Evolutionary conservation across 2,113 vertebrate species (phyloP).

Genomic region (Danionella cerebrum): DNA sequence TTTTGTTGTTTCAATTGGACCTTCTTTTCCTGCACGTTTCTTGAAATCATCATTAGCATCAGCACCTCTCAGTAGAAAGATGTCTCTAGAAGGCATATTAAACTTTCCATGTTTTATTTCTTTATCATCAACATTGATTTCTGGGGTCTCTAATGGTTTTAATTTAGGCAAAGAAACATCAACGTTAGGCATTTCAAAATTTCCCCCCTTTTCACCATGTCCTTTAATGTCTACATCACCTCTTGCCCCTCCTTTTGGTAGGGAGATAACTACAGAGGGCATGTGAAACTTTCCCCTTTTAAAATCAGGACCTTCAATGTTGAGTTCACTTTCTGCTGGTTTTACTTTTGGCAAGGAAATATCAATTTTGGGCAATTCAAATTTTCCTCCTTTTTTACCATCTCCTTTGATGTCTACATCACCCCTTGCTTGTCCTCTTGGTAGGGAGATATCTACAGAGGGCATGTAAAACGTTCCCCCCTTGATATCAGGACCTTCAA

Average conservation of each 20-base stretch:
- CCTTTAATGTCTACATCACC: constrained; percentile 36
- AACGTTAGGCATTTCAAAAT: constrained; percentile 35
- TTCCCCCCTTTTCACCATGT: constrained; percentile 26
- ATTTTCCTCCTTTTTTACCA: constrained; percentile 39
- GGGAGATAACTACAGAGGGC: constrained; percentile 28
- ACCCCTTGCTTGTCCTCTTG: not conserved
- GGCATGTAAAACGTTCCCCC: constrained; percentile 41
- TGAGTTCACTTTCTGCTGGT: constrained; percentile 35
- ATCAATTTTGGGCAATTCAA: constrained; percentile 38
- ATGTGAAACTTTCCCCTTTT: not conserved
- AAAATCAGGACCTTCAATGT: not conserved
- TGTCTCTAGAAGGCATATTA: constrained; percentile 48
- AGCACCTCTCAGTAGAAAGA: constrained; percentile 33
- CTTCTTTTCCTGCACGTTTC: constrained; percentile 22
- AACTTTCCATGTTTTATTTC: constrained; percentile 33
- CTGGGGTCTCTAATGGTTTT: not conserved
- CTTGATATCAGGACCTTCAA: constrained; percentile 10
- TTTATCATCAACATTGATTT: not conserved
- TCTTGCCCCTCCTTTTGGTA: constrained; percentile 23
- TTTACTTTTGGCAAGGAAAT: constrained; percentile 24
- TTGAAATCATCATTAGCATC: not conserved
- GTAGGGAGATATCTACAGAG: constrained; percentile 31
- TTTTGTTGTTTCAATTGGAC: constrained; percentile 35
- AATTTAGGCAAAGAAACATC: constrained; percentile 32
- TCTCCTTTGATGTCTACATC: constrained; percentile 11